A percentile compares a stretch with the other conserved stretches of the same genome.
Evolutionary conservation across 2,797 vertebrate genomes (phyloP).

Genomic region (Sebastiscus albofasciatus): DNA sequence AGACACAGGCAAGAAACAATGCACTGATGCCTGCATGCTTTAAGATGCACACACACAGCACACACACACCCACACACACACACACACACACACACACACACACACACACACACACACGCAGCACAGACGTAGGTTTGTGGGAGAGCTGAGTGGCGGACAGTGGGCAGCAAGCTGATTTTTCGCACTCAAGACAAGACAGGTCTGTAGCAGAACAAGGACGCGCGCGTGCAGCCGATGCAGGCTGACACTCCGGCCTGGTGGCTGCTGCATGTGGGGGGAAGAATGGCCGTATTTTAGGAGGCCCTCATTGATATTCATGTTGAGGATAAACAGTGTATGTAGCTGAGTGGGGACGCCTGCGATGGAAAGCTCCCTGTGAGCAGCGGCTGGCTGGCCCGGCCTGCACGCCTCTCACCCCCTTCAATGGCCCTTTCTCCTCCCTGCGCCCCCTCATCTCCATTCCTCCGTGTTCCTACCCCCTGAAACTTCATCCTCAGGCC

Average conservation of each 20-base stretch:
- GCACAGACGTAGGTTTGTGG: slow-evolving; percentile 70
- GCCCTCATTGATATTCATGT: slow-evolving; percentile 83
- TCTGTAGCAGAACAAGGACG: slow-evolving; percentile 79
- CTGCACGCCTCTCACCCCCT: slow-evolving; percentile 73
- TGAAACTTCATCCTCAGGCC: slow-evolving; percentile 70
- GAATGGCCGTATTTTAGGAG: slow-evolving; percentile 77
- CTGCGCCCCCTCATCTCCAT: slow-evolving; percentile 72
- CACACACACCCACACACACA: slow-evolving; percentile 3
- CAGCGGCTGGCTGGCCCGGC: slow-evolving; percentile 77
- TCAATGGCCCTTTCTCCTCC: slow-evolving; percentile 78
- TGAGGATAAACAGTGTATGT: slow-evolving; percentile 83
- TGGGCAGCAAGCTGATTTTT: slow-evolving; percentile 80
- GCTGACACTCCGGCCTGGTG: slow-evolving; percentile 72
- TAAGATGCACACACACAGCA: slow-evolving; percentile 32
- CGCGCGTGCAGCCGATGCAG: slow-evolving; percentile 74
- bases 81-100: slow-evolving; percentile 21
- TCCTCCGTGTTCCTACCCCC: slow-evolving; percentile 66
- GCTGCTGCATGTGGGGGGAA: slow-evolving; percentile 71
- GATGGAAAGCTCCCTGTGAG: slow-evolving; percentile 83
- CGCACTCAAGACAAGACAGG: slow-evolving; percentile 79
- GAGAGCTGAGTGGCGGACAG: slow-evolving; percentile 68
- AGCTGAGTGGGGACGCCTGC: slow-evolving; percentile 83
- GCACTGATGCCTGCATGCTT: slow-evolving; percentile 30
- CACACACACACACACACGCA: slow-evolving; percentile 8
- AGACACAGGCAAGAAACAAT: slow-evolving; percentile 50